Conservation (phyloP, 2,113 vertebrate genomes). For the Sapayoa aenigma region DNA sequence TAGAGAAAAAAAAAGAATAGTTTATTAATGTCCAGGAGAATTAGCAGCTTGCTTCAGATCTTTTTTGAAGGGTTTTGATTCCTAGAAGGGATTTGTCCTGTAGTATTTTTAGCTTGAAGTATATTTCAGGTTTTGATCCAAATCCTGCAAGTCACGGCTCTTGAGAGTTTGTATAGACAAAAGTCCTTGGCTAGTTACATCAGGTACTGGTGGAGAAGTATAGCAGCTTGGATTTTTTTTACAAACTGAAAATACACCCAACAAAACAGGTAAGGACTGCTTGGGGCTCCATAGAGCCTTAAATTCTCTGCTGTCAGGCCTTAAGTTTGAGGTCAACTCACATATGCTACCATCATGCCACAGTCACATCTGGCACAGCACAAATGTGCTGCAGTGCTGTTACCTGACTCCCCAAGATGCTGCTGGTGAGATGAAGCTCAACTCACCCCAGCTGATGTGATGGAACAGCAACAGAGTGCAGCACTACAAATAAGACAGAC, state of each 20-base stretch:
- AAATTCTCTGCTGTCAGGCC: background rate
- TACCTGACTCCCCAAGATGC: background rate
- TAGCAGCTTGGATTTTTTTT: background rate
- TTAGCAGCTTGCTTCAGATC: background rate
- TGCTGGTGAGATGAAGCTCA: background rate
- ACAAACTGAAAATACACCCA: background rate
- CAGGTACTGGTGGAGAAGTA: background rate
- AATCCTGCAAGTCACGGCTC: background rate
- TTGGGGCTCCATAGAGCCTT: background rate
- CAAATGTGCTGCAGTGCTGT: background rate
- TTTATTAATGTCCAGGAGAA: background rate
- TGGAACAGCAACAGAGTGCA: background rate
- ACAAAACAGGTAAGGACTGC: background rate
- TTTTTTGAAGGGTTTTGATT: background rate
- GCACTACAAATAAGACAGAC: background rate
- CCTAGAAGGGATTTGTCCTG: background rate
- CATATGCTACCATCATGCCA: background rate
- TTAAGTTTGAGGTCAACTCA: background rate
- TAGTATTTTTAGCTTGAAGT: background rate
- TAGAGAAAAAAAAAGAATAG: background rate
- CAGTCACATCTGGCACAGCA: background rate
- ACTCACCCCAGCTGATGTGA: background rate
- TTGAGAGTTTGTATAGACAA: background rate
- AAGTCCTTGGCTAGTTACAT: background rate
- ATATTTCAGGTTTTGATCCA: background rate